Conservation (phyloP, 2,888 invertebrate genomes). For the Peribatodes rhomboidaria region DNA sequence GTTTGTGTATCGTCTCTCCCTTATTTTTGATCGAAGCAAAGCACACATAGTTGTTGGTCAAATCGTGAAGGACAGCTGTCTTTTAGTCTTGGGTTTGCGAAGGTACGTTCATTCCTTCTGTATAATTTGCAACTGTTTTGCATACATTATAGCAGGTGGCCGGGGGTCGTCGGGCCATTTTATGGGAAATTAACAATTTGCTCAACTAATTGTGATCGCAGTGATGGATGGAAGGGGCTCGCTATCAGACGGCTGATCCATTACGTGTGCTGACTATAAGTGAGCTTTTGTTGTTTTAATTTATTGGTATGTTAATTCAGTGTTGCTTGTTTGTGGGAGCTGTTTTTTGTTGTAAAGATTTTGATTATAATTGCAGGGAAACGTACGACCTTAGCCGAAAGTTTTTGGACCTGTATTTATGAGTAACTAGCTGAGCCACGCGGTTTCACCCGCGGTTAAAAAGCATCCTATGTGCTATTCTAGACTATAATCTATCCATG, state of each 20-base stretch:
- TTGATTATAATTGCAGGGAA: background rate
- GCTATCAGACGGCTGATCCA: conserved; percentile 13
- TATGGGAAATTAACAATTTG: conserved; percentile 27
- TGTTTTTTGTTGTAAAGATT: background rate
- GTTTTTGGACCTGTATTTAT: too few species aligned
- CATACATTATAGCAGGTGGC: conserved; percentile 28
- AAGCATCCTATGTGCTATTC: too few species aligned
- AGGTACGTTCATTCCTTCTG: background rate
- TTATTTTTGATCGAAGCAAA: too few species aligned
- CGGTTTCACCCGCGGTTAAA: too few species aligned
- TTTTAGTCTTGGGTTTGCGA: background rate
- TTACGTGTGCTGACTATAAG: conserved; percentile 9
- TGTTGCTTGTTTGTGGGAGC: background rate
- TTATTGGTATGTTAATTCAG: conserved; percentile 1
- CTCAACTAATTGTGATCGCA: conserved; percentile 23
- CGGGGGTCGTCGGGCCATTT: background rate
- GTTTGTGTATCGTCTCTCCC: too few species aligned
- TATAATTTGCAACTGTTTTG: conserved; percentile 27
- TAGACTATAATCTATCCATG: too few species aligned
- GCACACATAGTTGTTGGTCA: too few species aligned
- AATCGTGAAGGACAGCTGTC: background rate
- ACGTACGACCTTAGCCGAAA: too few species aligned
- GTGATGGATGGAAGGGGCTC: conserved; percentile 25
- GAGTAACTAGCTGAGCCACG: too few species aligned
- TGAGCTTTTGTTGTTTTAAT: conserved; percentile 13